phyloP scores from a whole-genome alignment of 2,113 vertebrate species.

The Rhabdornis inornatus region DNA sequence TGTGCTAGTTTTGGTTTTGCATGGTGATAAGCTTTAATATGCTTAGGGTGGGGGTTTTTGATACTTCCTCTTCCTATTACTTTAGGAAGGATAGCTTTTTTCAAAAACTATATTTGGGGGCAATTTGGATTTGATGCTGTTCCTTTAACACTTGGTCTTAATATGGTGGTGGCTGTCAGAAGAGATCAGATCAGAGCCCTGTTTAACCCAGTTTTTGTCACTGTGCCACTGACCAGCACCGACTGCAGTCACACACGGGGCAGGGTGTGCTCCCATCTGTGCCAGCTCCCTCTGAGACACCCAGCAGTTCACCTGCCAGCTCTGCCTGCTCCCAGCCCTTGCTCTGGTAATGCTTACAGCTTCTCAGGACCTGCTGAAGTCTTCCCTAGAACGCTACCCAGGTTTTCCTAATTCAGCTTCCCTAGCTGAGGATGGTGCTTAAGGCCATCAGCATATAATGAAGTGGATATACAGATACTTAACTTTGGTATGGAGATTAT shows the following conservation, averaged over 20 bases:
- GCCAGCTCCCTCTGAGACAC: background rate
- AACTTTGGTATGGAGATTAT: background rate
- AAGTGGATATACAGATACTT: background rate
- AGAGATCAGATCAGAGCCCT: background rate
- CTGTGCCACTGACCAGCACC: background rate
- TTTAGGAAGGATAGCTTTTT: background rate
- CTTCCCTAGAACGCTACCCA: background rate
- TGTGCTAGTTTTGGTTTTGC: background rate
- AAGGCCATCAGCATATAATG: background rate
- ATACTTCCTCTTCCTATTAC: background rate
- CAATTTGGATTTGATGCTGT: background rate
- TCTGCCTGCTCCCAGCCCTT: background rate
- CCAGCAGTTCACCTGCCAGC: background rate
- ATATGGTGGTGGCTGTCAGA: background rate
- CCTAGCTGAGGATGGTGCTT: background rate
- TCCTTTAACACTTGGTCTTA: background rate
- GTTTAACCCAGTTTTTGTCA: conserved; percentile 16
- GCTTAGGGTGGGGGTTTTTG: background rate
- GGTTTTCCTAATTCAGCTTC: background rate
- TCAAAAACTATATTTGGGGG: background rate
- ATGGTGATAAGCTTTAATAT: background rate
- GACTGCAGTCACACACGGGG: rapidly evolving
- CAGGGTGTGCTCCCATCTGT: background rate
- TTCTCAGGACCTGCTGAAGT: background rate
- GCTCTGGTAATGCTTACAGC: rapidly evolving